Evolutionary conservation across 2,888 invertebrate species (phyloP), one percentile per base, ranked within the genome.

Genomic region (Thalpophila matura): DNA sequence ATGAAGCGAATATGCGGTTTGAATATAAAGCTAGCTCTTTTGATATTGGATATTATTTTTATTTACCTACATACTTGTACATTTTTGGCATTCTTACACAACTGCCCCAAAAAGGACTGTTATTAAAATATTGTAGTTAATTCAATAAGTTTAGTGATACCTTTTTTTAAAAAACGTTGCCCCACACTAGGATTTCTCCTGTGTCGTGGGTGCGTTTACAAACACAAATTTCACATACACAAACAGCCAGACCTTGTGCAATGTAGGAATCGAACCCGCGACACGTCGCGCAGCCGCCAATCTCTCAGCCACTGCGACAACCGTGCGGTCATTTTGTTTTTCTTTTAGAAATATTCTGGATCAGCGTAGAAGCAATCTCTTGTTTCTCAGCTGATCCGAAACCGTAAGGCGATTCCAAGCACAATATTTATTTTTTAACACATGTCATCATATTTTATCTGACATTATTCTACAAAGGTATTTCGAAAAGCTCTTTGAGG

Each of bases 311-410:
- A n/a, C n/a, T n/a, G n/a, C n/a, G n/a, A n/a, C 18, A 42, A 24
- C 12, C 12, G 7, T 29, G n/a, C 24, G 4, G 38, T 31, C 6
- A 42, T 56, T 57, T 46, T 64, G 29, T 38, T 42, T 24, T 27
- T 35, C 29, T 45, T 38, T 47, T 7, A 38, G 46, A 38, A 33
- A 26, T 49, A 38, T 70, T 33, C n/a, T 37, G 51, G 56, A 18
- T 16, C 26, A 64, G 27, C n/a, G 40, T 47, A 47, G 40, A 64
- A 68, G 51, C 42, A 53, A 56, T 70, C 7, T 63, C 50, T 50
- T 63, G 56, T 56, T 37, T 50, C 35, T 40, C 20, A 43, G 29
- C 56, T 51, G 50, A 68, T 70, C 69, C 54, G 20, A 43, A 42
- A 50, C 57, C 18, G 46, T 42, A 33, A 56, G 45, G 7, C 27